Evolutionary conservation across 2,113 vertebrate genomes (phyloP), one percentile per base, ranked within the genome.

Genomic region (Chaetura pelagica): DNA sequence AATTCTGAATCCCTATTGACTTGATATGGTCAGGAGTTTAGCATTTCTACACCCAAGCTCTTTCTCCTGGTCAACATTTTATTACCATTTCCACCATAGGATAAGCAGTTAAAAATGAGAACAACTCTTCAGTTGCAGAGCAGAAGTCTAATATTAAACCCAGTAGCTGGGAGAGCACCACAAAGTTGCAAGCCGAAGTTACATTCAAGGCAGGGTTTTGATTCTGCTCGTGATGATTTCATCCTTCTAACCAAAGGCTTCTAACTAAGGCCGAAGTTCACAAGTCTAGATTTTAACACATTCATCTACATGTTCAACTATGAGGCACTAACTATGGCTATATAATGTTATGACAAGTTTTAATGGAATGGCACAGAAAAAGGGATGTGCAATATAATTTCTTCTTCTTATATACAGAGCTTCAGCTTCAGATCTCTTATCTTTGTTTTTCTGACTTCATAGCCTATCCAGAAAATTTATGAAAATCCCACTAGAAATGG

Each of bases 71-170:
- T 90, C 46, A 84, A 17, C 7, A 58, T 54, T 85, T 80, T 58
- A 59, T 61, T 81, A 66, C 44, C 8, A 63, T 58, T 72, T 86
- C 35, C n/a, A 63, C 29, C 13, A 48, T 8, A 7, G 21, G 18
- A 8, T 78, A 87, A 90, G 23, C 5, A 82, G 40, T 59, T 73
- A 71, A 79, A 93, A 91, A 79, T 32, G 80, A 77, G 81, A 84
- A 34, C 21, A 59, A 46, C 17, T 49, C 73, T 90, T 46, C 49
- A 76, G 21, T 77, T 38, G 34, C 32, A 84, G 7, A 29, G 27
- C 11, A 63, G 40, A 79, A 85, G 17, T 74, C 9, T 58, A 83
- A 68, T 15, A n/a, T 24, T 72, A 84, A 93, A 49, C 4, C 1
- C 15, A 15, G 48, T 89, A 81, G 35, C 52, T 73, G n/a, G 20